Conservation (phyloP, 64 coral and sea anemone species). For the Stylophora pistillata region DNA sequence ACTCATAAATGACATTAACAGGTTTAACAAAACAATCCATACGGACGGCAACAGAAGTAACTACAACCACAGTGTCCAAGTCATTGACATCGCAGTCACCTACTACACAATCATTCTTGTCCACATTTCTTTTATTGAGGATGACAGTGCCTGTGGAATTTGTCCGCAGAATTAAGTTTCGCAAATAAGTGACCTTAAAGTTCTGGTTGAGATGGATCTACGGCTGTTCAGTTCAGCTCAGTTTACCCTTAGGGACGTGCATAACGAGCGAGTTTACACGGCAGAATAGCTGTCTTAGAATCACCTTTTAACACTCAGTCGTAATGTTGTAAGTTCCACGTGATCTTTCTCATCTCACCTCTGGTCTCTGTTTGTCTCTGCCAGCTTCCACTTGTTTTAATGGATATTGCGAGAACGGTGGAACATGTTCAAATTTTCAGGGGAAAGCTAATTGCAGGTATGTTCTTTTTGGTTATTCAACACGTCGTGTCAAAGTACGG, state of each 20-base stretch:
- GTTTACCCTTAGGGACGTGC: neutral
- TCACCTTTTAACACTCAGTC: slow-evolving; percentile 32
- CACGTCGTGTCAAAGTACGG: neutral
- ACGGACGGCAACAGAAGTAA: no score
- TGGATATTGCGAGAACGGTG: slow-evolving; percentile 55
- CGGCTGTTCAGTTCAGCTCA: neutral
- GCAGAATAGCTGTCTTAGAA: slow-evolving; percentile 23
- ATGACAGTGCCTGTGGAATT: slow-evolving; percentile 20
- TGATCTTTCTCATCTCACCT: slow-evolving; percentile 37
- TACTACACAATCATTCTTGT: no score
- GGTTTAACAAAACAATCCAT: no score
- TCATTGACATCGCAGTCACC: no score
- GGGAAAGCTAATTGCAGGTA: slow-evolving; percentile 56
- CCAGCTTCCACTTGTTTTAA: slow-evolving; percentile 46
- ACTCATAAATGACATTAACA: no score
- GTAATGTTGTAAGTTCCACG: slow-evolving; percentile 53
- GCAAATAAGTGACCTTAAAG: slow-evolving; percentile 17
- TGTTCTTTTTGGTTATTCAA: neutral
- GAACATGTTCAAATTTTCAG: slow-evolving; percentile 4
- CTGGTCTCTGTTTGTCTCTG: slow-evolving; percentile 38
- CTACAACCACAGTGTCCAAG: no score
- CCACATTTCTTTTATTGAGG: neutral
- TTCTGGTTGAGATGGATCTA: neutral
- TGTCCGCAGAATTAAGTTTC: slow-evolving; percentile 28
- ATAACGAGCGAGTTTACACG: neutral